These are phyloP conservation scores for Deilephila porcellus DNA, from an alignment of 2,888 invertebrate species.

Conservation along the genomic window DNA sequence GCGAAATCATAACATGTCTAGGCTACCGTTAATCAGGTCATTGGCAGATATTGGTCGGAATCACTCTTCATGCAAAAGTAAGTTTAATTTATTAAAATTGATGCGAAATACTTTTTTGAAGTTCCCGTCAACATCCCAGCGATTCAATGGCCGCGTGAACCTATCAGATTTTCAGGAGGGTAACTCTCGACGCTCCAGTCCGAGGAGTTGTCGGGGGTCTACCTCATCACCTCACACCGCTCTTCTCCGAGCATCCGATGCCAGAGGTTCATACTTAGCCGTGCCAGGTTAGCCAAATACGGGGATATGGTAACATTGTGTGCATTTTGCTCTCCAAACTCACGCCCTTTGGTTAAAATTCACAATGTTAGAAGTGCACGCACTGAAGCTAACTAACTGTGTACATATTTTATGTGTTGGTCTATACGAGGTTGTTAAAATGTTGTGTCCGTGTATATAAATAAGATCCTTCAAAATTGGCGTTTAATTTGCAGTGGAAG, in stretches of 20 bases:
- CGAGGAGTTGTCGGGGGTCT: constrained; percentile 76
- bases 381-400: constrained; percentile 64
- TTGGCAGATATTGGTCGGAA: constrained; percentile 98
- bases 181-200: constrained; percentile 78
- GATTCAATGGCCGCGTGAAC: constrained; percentile 56
- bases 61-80: constrained; percentile 97
- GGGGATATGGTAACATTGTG: constrained; percentile 58
- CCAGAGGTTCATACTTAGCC: constrained; percentile 86
- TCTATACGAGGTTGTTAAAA: constrained; percentile 4
- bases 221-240: constrained; percentile 80
- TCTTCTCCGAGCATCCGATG: constrained; percentile 82
- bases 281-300: constrained; percentile 84
- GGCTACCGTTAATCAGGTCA: constrained; percentile 95
- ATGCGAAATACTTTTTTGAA: constrained; percentile 1
- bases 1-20: constrained; percentile 89
- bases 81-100: constrained; percentile 74
- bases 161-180: constrained; percentile 82
- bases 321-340: constrained; percentile 59
- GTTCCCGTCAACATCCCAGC: constrained; percentile 21
- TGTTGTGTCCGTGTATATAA: background rate
- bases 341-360: constrained; percentile 64
- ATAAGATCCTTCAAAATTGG: constrained; percentile 53
- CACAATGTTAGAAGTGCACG: constrained; percentile 57
- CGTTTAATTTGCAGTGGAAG: constrained; percentile 82
- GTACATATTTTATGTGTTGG: constrained; percentile 46